A percentile compares a stretch with the other conserved stretches of the same genome.
Evolutionary conservation across 2,888 invertebrate species (phyloP).

Genomic region (Lingula anatina): DNA sequence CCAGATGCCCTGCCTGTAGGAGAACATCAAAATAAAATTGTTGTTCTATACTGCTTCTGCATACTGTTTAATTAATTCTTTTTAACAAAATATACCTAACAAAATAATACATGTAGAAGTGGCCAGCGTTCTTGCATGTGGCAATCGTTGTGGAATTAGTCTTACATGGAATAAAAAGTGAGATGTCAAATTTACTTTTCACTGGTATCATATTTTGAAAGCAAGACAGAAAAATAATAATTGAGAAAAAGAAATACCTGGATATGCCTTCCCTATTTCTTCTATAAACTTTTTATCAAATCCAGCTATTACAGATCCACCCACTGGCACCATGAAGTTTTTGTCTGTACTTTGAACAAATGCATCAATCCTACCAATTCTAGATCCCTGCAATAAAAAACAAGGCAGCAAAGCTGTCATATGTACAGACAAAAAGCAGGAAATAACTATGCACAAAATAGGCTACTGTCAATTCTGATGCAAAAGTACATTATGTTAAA

Average conservation of each 20-base stretch:
- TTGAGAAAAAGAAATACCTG: too few relatives aligned
- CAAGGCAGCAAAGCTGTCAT: too few relatives aligned
- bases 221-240: too few relatives aligned
- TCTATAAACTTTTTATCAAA: constrained; percentile 62
- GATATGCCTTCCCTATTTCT: constrained; percentile 67
- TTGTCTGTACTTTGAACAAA: constrained; percentile 82
- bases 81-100: constrained; percentile 1
- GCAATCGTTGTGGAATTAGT: too few relatives aligned
- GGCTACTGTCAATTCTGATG: too few relatives aligned
- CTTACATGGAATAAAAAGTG: too few relatives aligned
- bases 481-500: too few relatives aligned
- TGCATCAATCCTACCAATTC: constrained; percentile 67
- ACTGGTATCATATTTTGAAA: too few relatives aligned
- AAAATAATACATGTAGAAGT: not conserved
- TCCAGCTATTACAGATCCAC: constrained; percentile 69
- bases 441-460: too few relatives aligned
- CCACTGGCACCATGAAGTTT: constrained; percentile 78
- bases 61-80: not conserved
- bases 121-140: too few relatives aligned
- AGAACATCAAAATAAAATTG: not conserved
- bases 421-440: too few relatives aligned
- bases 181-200: too few relatives aligned
- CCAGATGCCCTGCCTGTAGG: constrained; percentile 65
- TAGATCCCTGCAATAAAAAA: constrained; percentile 50
- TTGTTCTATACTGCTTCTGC: not conserved